Evolutionary conservation across 2,797 vertebrate genomes (phyloP).

Genomic region (Merluccius polli): DNA sequence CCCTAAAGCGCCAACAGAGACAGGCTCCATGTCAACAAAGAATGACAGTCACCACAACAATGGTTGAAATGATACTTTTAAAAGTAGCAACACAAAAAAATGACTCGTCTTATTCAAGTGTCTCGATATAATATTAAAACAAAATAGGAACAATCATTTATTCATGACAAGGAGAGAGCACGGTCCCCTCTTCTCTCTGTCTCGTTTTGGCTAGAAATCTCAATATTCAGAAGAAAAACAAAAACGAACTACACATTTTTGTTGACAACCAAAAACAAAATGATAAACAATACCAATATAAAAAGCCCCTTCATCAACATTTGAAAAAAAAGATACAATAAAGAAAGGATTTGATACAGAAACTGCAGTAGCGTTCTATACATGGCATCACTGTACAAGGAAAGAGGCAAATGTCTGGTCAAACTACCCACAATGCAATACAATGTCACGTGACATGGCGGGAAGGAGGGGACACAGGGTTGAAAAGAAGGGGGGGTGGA

Average conservation of each 20-base stretch:
- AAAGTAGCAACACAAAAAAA: slow-evolving; percentile 68
- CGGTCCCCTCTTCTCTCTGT: slow-evolving; percentile 50
- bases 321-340: slow-evolving; percentile 43
- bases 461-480: slow-evolving; percentile 14
- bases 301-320: slow-evolving; percentile 52
- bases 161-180: slow-evolving; percentile 54
- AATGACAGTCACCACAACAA: slow-evolving; percentile 60
- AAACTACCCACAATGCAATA: slow-evolving; percentile 72
- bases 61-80: slow-evolving; percentile 67
- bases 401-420: slow-evolving; percentile 66
- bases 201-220: slow-evolving; percentile 70
- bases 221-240: slow-evolving; percentile 47
- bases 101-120: slow-evolving; percentile 73
- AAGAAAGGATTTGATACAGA: slow-evolving; percentile 64
- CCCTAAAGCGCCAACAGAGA: slow-evolving; percentile 59
- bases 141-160: slow-evolving; percentile 64
- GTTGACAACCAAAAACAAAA: slow-evolving; percentile 66
- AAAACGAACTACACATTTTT: slow-evolving; percentile 29
- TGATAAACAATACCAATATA: slow-evolving; percentile 58
- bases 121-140: slow-evolving; percentile 67
- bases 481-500: slow-evolving; percentile 23
- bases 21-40: slow-evolving; percentile 59
- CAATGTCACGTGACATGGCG: slow-evolving; percentile 59
- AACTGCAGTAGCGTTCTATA: slow-evolving; percentile 71
- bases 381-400: slow-evolving; percentile 76